Conservation (phyloP, 64 coral and sea anemone genomes). For the Actinia equina region DNA sequence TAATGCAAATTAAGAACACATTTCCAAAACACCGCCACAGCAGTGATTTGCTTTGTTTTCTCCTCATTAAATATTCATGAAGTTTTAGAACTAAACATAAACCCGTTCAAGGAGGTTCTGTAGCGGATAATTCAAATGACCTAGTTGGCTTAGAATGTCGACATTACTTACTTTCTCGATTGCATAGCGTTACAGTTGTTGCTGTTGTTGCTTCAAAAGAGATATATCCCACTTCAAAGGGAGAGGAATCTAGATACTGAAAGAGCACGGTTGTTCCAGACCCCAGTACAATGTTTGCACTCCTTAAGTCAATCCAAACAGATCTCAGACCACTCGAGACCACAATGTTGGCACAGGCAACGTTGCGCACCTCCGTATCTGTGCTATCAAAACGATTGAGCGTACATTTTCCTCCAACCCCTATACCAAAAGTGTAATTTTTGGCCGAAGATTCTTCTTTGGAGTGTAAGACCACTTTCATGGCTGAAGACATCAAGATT, state of each 20-base stretch:
- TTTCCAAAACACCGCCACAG: too few relatives aligned
- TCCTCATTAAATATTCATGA: too few relatives aligned
- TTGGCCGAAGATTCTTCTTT: background rate
- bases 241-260: constrained; percentile 41
- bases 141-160: too few relatives aligned
- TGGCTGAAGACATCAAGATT: background rate
- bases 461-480: background rate
- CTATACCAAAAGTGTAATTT: background rate
- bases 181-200: constrained; percentile 21
- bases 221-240: constrained; percentile 48
- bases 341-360: background rate
- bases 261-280: constrained; percentile 52
- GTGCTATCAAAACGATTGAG: background rate
- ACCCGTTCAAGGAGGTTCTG: too few relatives aligned
- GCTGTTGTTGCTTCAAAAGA: constrained; percentile 39
- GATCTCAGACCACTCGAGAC: background rate
- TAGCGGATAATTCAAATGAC: too few relatives aligned
- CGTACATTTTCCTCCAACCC: background rate
- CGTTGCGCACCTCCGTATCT: background rate
- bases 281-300: constrained; percentile 68
- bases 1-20: too few relatives aligned
- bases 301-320: constrained; percentile 83
- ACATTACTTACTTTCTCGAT: constrained; percentile 26
- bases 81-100: background rate
- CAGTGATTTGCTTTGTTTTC: too few relatives aligned